Base-by-base conservation (phyloP, 2,113 vertebrate genomes). In the Ceyx cyanopectus region DNA sequence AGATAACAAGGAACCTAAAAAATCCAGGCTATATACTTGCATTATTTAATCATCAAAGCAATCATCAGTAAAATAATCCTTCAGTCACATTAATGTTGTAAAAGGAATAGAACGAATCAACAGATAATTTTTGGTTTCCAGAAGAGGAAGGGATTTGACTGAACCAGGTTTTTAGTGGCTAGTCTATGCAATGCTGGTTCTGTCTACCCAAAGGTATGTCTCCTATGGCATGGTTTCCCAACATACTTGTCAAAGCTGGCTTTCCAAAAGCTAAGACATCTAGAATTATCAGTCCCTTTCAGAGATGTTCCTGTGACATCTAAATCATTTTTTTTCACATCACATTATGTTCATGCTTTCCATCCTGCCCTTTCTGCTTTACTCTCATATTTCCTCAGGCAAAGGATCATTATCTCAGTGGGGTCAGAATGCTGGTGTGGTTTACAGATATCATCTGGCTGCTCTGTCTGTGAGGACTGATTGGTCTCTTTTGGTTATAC, bases 321-420 rank as follows among this genome's bases (percentile, higher is more conserved):
- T 77, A 27, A 53, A 65, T 8, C 40, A 41, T 12, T 69, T 65
- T 7, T 73, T 8, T 46, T 73, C 11, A 16, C 34, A 57, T 11
- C 18, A 21, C 4, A 7, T 70, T 75, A 46, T 77, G 3, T 66
- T 75, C 56, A 56, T 66, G 22, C 4, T 68, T 68, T 74, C 68
- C 27, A 56, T 50, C 34, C 50, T 17, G 17, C 30, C 30, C 13
- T 79, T 80, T 76, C 68, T 76, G 26, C 43, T 84, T 90, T 74
- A 45, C 11, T 73, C 27, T 70, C 40, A 45, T 34, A 22, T 85
- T 6, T 50, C 50, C 21, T 74, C 9, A 75, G 22, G 30, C 11
- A 70, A 69, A 77, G 11, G 32, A 51, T 53, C 0, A 0, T 40
- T 34, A 63, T 1, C 5, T 67, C 43, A 4, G 0, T 34, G 29